These are phyloP conservation scores for Ophthalmolycus amberensis DNA, from an alignment of 2,113 vertebrate species.

Conservation along the genomic window DNA sequence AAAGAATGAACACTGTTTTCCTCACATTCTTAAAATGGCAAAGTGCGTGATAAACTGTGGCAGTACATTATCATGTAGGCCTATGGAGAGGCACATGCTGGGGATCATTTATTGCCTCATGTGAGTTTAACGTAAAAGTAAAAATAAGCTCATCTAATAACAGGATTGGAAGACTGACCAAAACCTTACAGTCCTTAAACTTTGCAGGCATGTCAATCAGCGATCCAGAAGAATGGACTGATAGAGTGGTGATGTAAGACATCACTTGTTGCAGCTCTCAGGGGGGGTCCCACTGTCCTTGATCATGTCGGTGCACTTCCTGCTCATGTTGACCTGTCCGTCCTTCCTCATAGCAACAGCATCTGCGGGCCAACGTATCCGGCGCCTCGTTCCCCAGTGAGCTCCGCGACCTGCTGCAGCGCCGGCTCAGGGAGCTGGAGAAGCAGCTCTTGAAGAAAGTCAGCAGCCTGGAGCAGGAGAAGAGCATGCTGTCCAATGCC, in stretches of 20 bases:
- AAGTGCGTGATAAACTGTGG: not conserved
- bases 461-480: constrained; percentile 93
- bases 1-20: not conserved
- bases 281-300: not conserved
- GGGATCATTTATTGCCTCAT: not conserved
- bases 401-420: constrained; percentile 92
- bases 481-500: constrained; percentile 92
- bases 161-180: not conserved
- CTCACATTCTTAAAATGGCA: not conserved
- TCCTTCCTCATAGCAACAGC: constrained; percentile 84
- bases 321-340: constrained; percentile 15
- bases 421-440: constrained; percentile 91
- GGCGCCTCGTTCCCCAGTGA: constrained; percentile 87
- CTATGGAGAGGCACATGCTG: not conserved
- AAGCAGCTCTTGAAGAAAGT: constrained; percentile 94
- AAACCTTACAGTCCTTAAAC: not conserved
- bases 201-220: not conserved
- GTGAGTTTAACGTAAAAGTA: not conserved
- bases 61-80: not conserved
- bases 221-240: not conserved
- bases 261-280: not conserved
- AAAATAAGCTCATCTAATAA: not conserved
- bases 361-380: constrained; percentile 89
- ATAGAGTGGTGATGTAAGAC: not conserved
- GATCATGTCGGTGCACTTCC: constrained; percentile 32